Evolutionary conservation across 2,797 vertebrate species (phyloP).

Genomic region (Macrochelys suwanniensis): DNA sequence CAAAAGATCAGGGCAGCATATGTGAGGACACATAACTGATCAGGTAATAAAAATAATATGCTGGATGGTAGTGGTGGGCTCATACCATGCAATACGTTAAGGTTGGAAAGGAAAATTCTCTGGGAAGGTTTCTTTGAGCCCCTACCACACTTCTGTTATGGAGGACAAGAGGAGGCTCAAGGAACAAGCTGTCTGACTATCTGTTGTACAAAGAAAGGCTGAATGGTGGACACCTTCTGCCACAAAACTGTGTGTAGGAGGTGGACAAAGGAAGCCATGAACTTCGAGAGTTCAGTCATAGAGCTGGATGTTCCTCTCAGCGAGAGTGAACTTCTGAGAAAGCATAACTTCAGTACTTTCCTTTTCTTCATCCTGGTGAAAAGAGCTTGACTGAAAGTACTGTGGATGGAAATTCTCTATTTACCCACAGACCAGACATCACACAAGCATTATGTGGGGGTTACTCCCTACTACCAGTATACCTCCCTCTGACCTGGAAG

Average conservation of each 20-base stretch:
- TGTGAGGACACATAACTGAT: not conserved
- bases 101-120: not conserved
- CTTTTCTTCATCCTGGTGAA: slow-evolving; percentile 3
- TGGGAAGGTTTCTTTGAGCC: not conserved
- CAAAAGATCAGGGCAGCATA: not conserved
- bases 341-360: not conserved
- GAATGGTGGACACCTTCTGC: not conserved
- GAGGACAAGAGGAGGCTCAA: not conserved
- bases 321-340: not conserved
- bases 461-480: slow-evolving; percentile 12
- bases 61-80: not conserved
- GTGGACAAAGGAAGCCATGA: not conserved
- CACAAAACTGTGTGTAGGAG: not conserved
- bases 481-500: slow-evolving; percentile 54
- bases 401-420: slow-evolving; percentile 31
- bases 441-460: slow-evolving; percentile 4
- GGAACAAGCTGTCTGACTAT: not conserved
- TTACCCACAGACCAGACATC: slow-evolving; percentile 36
- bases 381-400: slow-evolving; percentile 64
- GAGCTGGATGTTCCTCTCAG: not conserved
- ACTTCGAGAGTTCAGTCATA: not conserved
- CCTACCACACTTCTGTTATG: not conserved
- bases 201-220: not conserved
- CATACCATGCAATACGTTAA: not conserved
- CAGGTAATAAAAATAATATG: not conserved